A percentile compares a stretch with the other conserved stretches of the same genome.
phyloP scores from a whole-genome alignment of 2,113 vertebrate genomes.

The Arothron firmamentum region DNA sequence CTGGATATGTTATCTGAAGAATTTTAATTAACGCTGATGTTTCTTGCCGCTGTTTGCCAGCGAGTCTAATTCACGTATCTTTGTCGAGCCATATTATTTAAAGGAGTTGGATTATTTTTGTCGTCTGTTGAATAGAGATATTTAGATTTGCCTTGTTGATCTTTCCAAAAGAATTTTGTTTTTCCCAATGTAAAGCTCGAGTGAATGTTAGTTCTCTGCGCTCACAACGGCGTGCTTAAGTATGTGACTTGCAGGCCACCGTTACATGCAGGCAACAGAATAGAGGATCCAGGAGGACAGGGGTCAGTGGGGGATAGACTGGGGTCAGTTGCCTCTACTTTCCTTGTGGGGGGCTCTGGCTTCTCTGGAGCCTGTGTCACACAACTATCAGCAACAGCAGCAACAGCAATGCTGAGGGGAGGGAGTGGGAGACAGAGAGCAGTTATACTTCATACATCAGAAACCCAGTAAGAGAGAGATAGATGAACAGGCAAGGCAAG shows the following conservation, averaged over 20 bases:
- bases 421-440: slow-evolving; percentile 70
- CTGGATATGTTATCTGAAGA: slow-evolving; percentile 35
- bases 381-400: slow-evolving; percentile 77
- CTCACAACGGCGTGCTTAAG: slow-evolving; percentile 72
- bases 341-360: slow-evolving; percentile 77
- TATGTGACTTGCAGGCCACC: slow-evolving; percentile 72
- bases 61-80: slow-evolving; percentile 19
- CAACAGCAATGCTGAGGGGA: slow-evolving; percentile 74
- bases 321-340: slow-evolving; percentile 74
- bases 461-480: slow-evolving; percentile 62
- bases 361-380: slow-evolving; percentile 77
- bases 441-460: slow-evolving; percentile 65
- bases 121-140: slow-evolving; percentile 13
- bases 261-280: slow-evolving; percentile 72
- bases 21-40: slow-evolving; percentile 45
- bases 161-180: neutral
- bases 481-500: slow-evolving; percentile 48
- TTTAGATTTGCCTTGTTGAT: slow-evolving; percentile 17
- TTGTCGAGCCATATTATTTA: slow-evolving; percentile 28
- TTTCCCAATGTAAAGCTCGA: neutral
- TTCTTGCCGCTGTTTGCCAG: slow-evolving; percentile 26
- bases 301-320: slow-evolving; percentile 58
- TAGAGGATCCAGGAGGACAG: slow-evolving; percentile 67
- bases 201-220: slow-evolving; percentile 1
- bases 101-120: neutral